A percentile compares a stretch with the other conserved stretches of the same genome.
phyloP scores from a whole-genome alignment of 2,113 vertebrate species.

The Tretioscincus oriximinensis region DNA sequence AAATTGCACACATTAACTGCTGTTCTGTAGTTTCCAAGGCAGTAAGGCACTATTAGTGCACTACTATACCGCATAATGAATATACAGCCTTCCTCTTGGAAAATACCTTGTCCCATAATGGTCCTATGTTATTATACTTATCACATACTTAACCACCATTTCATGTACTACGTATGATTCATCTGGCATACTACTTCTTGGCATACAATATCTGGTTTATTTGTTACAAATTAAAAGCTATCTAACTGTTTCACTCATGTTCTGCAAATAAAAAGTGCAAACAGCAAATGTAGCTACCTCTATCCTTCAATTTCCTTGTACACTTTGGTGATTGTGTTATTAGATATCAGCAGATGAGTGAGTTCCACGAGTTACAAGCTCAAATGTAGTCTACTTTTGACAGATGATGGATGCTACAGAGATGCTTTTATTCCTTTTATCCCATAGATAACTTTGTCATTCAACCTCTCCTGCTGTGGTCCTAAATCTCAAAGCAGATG shows the following conservation, averaged over 20 bases:
- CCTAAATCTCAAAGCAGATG: slow-evolving; percentile 2
- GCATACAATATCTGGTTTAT: not conserved
- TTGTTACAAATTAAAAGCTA: not conserved
- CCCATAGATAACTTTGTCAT: not conserved
- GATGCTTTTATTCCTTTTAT: slow-evolving; percentile 1
- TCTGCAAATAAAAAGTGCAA: not conserved
- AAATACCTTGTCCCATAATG: not conserved
- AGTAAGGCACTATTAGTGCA: too few relatives aligned
- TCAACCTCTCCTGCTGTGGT: not conserved
- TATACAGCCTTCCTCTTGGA: too few relatives aligned
- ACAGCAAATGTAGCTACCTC: not conserved
- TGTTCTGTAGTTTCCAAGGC: too few relatives aligned
- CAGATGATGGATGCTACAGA: not conserved
- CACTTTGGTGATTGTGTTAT: not conserved
- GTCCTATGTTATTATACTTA: not conserved
- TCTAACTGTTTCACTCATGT: not conserved
- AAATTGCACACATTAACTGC: too few relatives aligned
- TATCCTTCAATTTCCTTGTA: not conserved
- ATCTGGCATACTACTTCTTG: not conserved
- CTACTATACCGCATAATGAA: too few relatives aligned
- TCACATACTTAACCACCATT: not conserved
- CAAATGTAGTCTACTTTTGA: not conserved
- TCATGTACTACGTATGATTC: not conserved
- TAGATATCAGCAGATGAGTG: not conserved
- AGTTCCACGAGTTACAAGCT: not conserved